phyloP scores from a whole-genome alignment of 2,113 vertebrate genomes.

The Triplophysa dalaica region DNA sequence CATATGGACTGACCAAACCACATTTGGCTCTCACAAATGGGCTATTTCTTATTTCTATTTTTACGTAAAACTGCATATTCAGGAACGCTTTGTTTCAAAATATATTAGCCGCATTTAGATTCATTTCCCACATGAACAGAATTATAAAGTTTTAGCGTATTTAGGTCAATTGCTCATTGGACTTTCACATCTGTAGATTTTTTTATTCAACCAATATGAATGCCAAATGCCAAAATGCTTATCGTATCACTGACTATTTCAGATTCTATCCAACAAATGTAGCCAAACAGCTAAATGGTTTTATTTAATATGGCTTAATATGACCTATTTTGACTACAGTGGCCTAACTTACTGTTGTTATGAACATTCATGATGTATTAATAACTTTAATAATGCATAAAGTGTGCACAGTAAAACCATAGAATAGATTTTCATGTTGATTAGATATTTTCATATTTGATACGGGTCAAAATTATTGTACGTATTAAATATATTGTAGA shows the following conservation, averaged over 20 bases:
- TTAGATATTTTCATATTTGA: constrained; percentile 82
- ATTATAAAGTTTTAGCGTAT: not conserved
- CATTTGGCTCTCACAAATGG: constrained; percentile 19
- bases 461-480: constrained; percentile 85
- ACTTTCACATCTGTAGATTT: constrained; percentile 11
- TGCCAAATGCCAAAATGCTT: constrained; percentile 46
- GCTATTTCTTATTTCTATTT: not conserved
- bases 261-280: constrained; percentile 53
- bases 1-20: constrained; percentile 37
- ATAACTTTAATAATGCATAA: constrained; percentile 61
- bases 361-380: constrained; percentile 63
- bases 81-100: constrained; percentile 19
- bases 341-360: constrained; percentile 53
- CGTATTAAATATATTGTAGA: constrained; percentile 80
- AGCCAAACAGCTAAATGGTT: constrained; percentile 50
- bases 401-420: constrained; percentile 48
- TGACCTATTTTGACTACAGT: constrained; percentile 48
- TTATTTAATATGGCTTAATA: constrained; percentile 48
- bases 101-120: constrained; percentile 10
- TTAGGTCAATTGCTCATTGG: constrained; percentile 1
- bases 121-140: constrained; percentile 10
- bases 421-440: constrained; percentile 64
- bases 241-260: constrained; percentile 45
- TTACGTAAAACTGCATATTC: not conserved
- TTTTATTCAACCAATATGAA: constrained; percentile 31